Evolutionary conservation across 2,888 invertebrate genomes (phyloP).

Genomic region (Drosophila mimetica): DNA sequence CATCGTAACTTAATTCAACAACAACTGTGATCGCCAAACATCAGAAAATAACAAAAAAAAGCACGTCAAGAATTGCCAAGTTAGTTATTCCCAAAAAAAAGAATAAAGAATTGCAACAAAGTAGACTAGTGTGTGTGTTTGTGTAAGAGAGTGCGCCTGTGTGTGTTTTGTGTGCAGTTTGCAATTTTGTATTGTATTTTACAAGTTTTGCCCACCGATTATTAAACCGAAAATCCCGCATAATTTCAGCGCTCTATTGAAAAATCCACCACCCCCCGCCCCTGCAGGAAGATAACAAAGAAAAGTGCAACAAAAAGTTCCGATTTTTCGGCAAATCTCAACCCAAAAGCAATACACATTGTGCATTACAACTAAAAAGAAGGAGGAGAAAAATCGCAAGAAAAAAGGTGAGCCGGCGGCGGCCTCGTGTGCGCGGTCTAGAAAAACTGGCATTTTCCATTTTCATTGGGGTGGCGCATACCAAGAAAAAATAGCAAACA

Average conservation of each 20-base stretch:
- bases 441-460: constrained; percentile 41
- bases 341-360: constrained; percentile 37
- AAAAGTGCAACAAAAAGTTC: constrained; percentile 25
- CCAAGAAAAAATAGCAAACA: not conserved
- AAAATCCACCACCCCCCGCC: constrained; percentile 11
- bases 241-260: constrained; percentile 33
- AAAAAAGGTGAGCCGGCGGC: constrained; percentile 57
- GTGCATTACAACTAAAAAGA: constrained; percentile 31
- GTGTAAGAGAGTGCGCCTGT: constrained; percentile 39
- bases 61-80: constrained; percentile 67
- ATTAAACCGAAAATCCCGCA: constrained; percentile 4
- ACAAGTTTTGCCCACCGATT: constrained; percentile 1
- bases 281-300: constrained; percentile 26
- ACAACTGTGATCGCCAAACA: constrained; percentile 79
- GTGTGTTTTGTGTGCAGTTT: constrained; percentile 27
- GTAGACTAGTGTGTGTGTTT: constrained; percentile 43
- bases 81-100: constrained; percentile 52
- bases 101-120: constrained; percentile 69
- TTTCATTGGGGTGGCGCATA: constrained; percentile 53
- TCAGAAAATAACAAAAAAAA: constrained; percentile 62
- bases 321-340: constrained; percentile 30
- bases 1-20: constrained; percentile 74
- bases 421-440: constrained; percentile 52
- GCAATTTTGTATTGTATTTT: constrained; percentile 21
- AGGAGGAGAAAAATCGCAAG: constrained; percentile 21